Conservation (phyloP, 1,140 invertebrate species). For the Heliconius hermathena region DNA sequence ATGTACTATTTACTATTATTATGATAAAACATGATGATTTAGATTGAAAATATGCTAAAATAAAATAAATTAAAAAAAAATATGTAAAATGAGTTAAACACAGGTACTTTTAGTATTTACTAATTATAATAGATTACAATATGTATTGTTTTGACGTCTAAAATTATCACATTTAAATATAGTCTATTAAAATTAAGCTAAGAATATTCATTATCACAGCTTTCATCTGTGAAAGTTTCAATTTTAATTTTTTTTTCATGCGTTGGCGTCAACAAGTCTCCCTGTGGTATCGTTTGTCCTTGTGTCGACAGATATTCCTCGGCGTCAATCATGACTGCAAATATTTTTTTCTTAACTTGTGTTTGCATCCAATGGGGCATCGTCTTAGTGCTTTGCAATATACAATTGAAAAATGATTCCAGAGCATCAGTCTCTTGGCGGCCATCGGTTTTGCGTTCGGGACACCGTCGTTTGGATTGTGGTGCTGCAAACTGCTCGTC, state of each 20-base stretch:
- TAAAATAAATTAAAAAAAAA: too few relatives aligned
- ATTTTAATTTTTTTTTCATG: slow-evolving; percentile 62
- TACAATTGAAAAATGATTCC: slow-evolving; percentile 70
- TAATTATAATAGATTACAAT: background rate
- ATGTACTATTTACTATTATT: background rate
- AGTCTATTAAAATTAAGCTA: background rate
- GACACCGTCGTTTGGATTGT: slow-evolving; percentile 50
- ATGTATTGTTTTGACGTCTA: background rate
- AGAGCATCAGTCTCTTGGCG: slow-evolving; percentile 55
- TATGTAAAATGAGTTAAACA: too few relatives aligned
- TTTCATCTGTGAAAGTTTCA: slow-evolving; percentile 59
- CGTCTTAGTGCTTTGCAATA: slow-evolving; percentile 64
- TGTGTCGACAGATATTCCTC: slow-evolving; percentile 61
- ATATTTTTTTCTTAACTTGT: slow-evolving; percentile 75
- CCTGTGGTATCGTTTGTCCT: slow-evolving; percentile 23
- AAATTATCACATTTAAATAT: background rate
- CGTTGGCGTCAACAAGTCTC: slow-evolving; percentile 14
- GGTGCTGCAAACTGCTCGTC: slow-evolving; percentile 33
- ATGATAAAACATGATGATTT: background rate
- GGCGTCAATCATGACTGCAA: slow-evolving; percentile 69
- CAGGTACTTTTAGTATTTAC: background rate
- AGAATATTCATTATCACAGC: slow-evolving; percentile 47
- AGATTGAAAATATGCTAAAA: too few relatives aligned
- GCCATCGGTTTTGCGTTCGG: slow-evolving; percentile 43
- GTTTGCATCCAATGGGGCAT: slow-evolving; percentile 77